Evolutionary conservation across 2,797 vertebrate genomes (phyloP).

Genomic region (Eulemur mongoz): DNA sequence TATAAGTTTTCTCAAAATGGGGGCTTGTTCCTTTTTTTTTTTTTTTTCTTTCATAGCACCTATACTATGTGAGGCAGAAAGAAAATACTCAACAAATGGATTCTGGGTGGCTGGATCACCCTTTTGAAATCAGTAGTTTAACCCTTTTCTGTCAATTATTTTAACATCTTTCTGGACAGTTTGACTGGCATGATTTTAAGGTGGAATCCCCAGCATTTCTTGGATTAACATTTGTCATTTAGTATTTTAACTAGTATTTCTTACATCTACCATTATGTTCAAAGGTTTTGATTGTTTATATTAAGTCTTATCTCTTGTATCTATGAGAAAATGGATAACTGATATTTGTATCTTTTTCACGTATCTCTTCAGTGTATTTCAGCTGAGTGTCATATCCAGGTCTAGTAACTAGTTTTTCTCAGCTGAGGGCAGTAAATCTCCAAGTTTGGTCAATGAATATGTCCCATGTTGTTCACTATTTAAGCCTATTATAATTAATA

Average conservation of each 20-base stretch:
- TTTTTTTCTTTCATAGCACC: neutral
- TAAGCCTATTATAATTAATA: neutral
- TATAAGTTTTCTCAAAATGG: neutral
- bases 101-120: neutral
- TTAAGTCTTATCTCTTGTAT: neutral
- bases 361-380: neutral
- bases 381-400: neutral
- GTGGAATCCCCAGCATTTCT: neutral
- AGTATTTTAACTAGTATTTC: conserved; percentile 23
- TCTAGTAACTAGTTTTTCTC: conserved; percentile 8
- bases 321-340: neutral
- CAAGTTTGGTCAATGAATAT: neutral
- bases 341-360: neutral
- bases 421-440: neutral
- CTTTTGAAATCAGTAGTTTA: neutral
- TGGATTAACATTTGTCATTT: neutral
- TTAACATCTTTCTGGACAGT: neutral
- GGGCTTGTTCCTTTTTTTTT: neutral
- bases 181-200: neutral
- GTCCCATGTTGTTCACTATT: neutral
- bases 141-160: neutral
- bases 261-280: neutral
- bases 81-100: neutral
- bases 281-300: neutral
- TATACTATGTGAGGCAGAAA: neutral